Percentiles rank a stretch among this genome's conserved stretches.
These are phyloP conservation scores for Melanogrammus aeglefinus DNA, from an alignment of 2,797 vertebrate species.

Conservation along the genomic window DNA sequence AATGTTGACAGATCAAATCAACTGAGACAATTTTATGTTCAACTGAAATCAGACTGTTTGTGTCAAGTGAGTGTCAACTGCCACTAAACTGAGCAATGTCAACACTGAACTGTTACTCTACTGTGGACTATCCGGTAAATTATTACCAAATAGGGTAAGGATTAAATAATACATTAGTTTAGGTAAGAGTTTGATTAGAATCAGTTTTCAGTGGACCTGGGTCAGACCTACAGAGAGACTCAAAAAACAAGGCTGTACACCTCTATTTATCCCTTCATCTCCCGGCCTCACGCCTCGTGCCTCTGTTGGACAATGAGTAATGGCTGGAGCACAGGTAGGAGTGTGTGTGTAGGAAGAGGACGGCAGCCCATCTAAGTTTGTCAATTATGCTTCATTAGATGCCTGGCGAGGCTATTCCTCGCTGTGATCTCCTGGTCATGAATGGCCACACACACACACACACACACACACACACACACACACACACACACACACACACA, in stretches of 20 bases:
- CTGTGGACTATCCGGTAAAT: no score
- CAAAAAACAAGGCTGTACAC: neutral
- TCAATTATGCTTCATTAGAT: slow-evolving; percentile 67
- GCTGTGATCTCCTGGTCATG: slow-evolving; percentile 57
- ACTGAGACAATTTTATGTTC: no score
- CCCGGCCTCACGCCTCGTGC: slow-evolving; percentile 17
- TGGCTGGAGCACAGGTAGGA: slow-evolving; percentile 25
- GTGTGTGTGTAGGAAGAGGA: slow-evolving; percentile 39
- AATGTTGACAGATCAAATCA: no score
- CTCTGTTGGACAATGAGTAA: slow-evolving; percentile 47
- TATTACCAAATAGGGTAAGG: no score
- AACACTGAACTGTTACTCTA: no score
- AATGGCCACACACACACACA: slow-evolving; percentile 18
- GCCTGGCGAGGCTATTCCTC: slow-evolving; percentile 56
- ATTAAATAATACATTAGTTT: no score
- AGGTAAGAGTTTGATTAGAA: no score
- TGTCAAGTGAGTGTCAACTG: no score
- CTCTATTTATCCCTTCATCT: slow-evolving; percentile 50
- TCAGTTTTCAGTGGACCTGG: no score
- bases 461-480: neutral
- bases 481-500: neutral
- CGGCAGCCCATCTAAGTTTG: slow-evolving; percentile 43
- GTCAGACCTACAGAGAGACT: no score
- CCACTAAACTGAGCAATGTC: no score
- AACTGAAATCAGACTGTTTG: no score